Conservation (phyloP, 1,140 invertebrate species). For the Phymastichus coffea region DNA sequence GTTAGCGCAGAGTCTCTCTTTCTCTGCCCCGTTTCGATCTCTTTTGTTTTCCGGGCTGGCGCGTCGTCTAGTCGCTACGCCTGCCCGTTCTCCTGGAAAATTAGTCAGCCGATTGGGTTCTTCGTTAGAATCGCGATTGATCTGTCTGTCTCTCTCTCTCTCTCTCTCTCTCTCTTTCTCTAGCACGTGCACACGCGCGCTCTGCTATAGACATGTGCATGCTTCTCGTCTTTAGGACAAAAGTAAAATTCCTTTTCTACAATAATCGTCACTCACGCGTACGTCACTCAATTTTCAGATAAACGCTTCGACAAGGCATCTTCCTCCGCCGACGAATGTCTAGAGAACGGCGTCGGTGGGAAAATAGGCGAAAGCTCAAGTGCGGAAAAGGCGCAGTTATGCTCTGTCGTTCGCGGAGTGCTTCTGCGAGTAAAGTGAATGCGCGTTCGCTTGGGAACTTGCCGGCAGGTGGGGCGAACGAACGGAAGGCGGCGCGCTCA, state of each 20-base stretch:
- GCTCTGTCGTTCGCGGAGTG: background rate
- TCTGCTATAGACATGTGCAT: background rate
- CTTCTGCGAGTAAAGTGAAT: background rate
- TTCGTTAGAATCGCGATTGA: background rate
- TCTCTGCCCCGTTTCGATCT: background rate
- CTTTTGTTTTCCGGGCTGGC: background rate
- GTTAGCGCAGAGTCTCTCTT: background rate
- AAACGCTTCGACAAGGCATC: too few relatives aligned
- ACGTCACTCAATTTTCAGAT: too few relatives aligned
- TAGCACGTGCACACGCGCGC: background rate
- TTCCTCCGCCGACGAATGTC: too few relatives aligned
- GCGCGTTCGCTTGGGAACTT: background rate
- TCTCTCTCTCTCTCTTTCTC: background rate
- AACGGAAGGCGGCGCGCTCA: too few relatives aligned
- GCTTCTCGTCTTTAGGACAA: too few relatives aligned
- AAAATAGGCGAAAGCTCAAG: background rate
- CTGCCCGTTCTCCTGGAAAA: slow-evolving; percentile 4
- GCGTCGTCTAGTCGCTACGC: background rate
- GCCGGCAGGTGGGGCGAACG: too few relatives aligned
- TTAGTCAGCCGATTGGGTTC: slow-evolving; percentile 4
- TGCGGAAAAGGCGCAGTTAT: too few relatives aligned
- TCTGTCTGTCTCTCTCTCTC: background rate
- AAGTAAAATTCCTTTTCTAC: too few relatives aligned
- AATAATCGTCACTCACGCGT: too few relatives aligned
- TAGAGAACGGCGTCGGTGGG: too few relatives aligned